Percentiles rank a stretch among this genome's conserved stretches.
Evolutionary conservation across 92 coral and sea anemone genomes (phyloP).

Genomic region (Porites cylindrica): DNA sequence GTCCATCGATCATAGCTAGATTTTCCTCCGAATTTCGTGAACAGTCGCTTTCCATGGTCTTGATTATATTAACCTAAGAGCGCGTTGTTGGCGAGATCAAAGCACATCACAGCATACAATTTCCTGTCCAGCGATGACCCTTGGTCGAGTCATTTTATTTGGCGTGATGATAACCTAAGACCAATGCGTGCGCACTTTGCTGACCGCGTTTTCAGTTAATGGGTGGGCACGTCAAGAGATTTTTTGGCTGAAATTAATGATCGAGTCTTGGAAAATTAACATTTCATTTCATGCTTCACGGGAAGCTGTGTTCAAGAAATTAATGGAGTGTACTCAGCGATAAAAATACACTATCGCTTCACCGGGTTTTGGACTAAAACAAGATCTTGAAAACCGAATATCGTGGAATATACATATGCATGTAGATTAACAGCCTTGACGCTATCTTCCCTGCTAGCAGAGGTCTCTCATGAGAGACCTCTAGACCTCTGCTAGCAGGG

Average conservation of each 20-base stretch:
- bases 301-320: too few species aligned
- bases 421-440: neutral
- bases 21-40: slow-evolving; percentile 22
- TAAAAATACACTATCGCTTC: neutral
- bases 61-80: too few species aligned
- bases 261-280: too few species aligned
- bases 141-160: slow-evolving; percentile 29
- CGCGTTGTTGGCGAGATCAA: neutral
- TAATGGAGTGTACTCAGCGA: too few species aligned
- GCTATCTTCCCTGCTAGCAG: too few species aligned
- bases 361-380: neutral
- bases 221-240: neutral
- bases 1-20: slow-evolving; percentile 22
- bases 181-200: slow-evolving; percentile 50
- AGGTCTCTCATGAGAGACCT: too few species aligned
- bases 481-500: too few species aligned
- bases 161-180: slow-evolving; percentile 6
- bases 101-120: slow-evolving; percentile 1
- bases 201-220: neutral
- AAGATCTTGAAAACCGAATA: neutral
- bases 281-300: neutral
- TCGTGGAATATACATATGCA: slow-evolving; percentile 20
- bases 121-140: slow-evolving; percentile 23
- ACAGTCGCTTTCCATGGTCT: too few species aligned
- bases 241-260: neutral